Conservation (phyloP, 2,113 vertebrate genomes). For the Pachyramphus minor region DNA sequence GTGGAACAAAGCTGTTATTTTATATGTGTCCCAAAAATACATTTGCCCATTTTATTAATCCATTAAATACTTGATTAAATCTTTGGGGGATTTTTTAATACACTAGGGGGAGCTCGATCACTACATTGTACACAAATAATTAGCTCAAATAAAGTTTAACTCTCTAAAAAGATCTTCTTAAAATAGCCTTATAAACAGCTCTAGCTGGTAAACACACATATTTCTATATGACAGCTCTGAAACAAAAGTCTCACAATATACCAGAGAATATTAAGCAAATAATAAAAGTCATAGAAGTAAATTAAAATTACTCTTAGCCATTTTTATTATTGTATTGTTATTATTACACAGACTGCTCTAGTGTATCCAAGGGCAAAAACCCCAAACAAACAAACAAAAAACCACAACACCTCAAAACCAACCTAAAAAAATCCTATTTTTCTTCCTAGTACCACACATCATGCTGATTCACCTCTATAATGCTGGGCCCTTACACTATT, state of each 20-base stretch:
- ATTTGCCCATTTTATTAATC: constrained; percentile 39
- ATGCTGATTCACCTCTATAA: background rate
- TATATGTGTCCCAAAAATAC: background rate
- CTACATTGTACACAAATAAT: constrained; percentile 61
- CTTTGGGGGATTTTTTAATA: constrained; percentile 65
- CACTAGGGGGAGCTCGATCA: constrained; percentile 82
- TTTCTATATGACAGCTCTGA: background rate
- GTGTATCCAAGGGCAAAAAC: background rate
- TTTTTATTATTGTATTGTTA: background rate
- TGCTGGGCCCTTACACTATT: background rate
- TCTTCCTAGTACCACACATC: background rate
- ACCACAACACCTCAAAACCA: background rate
- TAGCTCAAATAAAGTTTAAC: background rate
- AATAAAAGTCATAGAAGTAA: background rate
- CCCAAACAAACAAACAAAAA: rapidly evolving
- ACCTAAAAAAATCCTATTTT: background rate
- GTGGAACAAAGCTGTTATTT: background rate
- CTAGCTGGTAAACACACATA: background rate
- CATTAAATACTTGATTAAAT: constrained; percentile 63
- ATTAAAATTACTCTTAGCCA: background rate
- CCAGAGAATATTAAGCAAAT: background rate
- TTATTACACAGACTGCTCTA: background rate
- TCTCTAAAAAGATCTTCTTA: background rate
- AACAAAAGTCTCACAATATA: background rate
- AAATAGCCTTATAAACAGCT: background rate